Evolutionary conservation across 2,113 vertebrate genomes (phyloP).

Genomic region (Ictidomys tridecemlineatus): DNA sequence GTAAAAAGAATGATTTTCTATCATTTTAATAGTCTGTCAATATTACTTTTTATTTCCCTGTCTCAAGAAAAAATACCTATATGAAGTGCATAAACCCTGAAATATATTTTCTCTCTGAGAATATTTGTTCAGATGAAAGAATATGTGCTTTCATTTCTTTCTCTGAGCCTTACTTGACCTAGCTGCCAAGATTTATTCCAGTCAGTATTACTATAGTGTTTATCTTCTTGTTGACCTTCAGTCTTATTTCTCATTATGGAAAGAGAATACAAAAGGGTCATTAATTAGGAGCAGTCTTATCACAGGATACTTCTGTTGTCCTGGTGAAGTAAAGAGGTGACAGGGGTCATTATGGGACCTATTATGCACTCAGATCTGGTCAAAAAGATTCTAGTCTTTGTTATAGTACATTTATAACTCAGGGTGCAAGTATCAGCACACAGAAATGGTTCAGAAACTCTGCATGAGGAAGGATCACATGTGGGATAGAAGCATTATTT

Average conservation of each 20-base stretch:
- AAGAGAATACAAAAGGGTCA: not conserved
- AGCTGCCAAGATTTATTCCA: not conserved
- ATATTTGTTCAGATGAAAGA: not conserved
- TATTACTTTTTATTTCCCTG: slow-evolving; percentile 10
- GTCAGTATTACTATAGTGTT: not conserved
- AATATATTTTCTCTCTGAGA: not conserved
- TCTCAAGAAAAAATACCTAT: not conserved
- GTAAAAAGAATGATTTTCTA: not conserved
- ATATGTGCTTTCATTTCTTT: not conserved
- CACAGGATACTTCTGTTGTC: not conserved
- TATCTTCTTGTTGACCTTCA: not conserved
- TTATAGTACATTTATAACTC: not conserved
- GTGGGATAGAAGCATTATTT: not conserved
- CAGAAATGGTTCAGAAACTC: not conserved
- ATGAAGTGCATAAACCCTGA: not conserved
- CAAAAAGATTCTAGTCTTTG: not conserved
- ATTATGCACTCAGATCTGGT: not conserved
- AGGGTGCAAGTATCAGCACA: not conserved
- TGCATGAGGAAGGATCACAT: not conserved
- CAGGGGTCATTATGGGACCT: not conserved
- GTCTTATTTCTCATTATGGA: not conserved
- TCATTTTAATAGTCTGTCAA: not conserved
- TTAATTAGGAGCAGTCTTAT: not conserved
- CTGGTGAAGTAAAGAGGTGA: not conserved
- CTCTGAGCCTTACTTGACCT: not conserved